Conservation (phyloP, 23 tunicate species). For the Phallusia fumigata region DNA sequence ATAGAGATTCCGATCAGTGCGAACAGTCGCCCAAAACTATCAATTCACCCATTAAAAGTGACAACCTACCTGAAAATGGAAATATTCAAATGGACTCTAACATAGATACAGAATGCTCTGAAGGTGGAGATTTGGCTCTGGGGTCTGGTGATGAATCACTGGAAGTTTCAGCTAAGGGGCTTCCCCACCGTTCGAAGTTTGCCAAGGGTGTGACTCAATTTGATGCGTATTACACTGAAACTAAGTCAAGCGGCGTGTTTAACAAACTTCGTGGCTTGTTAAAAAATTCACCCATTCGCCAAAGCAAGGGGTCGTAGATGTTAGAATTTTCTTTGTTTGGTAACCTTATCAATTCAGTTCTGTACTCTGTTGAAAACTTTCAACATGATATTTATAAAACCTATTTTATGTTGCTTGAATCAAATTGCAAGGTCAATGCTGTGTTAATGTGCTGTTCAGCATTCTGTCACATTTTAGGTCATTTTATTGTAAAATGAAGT, state of each 20-base stretch:
- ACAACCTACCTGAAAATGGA: too few relatives aligned
- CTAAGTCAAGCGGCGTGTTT: slow-evolving; percentile 50
- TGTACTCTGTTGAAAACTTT: too few relatives aligned
- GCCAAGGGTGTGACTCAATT: slow-evolving; percentile 68
- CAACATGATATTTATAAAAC: too few relatives aligned
- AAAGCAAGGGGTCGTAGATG: not conserved
- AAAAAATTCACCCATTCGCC: slow-evolving; percentile 39
- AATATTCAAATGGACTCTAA: not conserved
- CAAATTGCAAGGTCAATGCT: too few relatives aligned
- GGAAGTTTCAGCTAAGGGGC: slow-evolving; percentile 2
- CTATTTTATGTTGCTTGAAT: too few relatives aligned
- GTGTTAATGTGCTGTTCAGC: too few relatives aligned
- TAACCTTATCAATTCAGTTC: too few relatives aligned
- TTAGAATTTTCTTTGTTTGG: too few relatives aligned
- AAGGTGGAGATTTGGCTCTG: not conserved
- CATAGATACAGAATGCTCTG: not conserved
- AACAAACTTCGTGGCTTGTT: slow-evolving; percentile 32
- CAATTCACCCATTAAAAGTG: not conserved
- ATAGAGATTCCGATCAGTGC: not conserved
- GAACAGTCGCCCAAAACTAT: not conserved
- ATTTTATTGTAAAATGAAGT: too few relatives aligned
- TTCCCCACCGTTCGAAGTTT: slow-evolving; percentile 63
- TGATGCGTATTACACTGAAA: slow-evolving; percentile 45
- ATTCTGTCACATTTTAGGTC: too few relatives aligned
- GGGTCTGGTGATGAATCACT: not conserved